Conservation (phyloP, 2,797 vertebrate genomes). For the Kryptolebias ocellatus region DNA sequence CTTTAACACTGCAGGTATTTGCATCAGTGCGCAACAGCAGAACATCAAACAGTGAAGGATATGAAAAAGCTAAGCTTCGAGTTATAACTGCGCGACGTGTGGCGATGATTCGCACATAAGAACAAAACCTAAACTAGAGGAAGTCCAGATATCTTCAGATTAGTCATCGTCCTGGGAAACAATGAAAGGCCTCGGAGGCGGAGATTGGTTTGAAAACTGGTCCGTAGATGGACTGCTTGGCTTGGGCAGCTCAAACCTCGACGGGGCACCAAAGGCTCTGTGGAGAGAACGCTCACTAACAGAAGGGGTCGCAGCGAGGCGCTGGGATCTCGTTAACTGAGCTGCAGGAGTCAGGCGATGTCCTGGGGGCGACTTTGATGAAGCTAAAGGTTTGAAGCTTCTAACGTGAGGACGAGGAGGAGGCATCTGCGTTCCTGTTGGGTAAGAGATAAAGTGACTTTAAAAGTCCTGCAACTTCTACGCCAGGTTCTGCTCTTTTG, state of each 20-base stretch:
- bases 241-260: background rate
- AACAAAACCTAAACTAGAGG: background rate
- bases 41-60: background rate
- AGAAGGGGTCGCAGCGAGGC: background rate
- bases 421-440: constrained; percentile 24
- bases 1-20: background rate
- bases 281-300: background rate
- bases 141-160: background rate
- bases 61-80: background rate
- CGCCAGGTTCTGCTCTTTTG: background rate
- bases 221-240: background rate
- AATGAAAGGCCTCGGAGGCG: background rate
- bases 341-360: background rate
- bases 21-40: background rate
- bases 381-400: background rate
- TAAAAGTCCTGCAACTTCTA: background rate
- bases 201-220: background rate
- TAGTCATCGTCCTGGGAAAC: background rate
- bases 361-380: background rate
- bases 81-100: background rate
- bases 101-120: background rate
- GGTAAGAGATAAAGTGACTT: constrained; percentile 35
- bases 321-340: background rate
- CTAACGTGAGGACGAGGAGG: background rate
- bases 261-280: background rate